Conservation (phyloP, 2,888 invertebrate species). For the Arge pagana region DNA sequence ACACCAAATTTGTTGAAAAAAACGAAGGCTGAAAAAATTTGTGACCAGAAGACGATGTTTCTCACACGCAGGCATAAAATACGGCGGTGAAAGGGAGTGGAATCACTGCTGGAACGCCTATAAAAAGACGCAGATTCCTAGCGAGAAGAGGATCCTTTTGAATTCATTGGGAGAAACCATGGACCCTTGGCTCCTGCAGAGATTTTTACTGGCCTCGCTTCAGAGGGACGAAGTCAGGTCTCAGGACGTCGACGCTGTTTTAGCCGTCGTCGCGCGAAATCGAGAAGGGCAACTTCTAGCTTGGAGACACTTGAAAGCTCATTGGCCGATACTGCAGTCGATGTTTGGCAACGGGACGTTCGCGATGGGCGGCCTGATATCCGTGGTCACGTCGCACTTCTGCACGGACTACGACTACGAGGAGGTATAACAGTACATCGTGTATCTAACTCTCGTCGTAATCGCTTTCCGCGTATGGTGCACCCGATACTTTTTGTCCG, state of each 20-base stretch:
- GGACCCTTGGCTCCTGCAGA: slow-evolving; percentile 81
- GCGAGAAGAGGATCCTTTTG: slow-evolving; percentile 73
- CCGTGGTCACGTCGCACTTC: slow-evolving; percentile 69
- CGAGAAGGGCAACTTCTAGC: slow-evolving; percentile 71
- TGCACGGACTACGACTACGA: slow-evolving; percentile 76
- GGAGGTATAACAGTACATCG: too few relatives aligned
- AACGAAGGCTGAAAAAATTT: too few relatives aligned
- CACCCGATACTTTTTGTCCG: too few relatives aligned
- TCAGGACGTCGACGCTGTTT: slow-evolving; percentile 72
- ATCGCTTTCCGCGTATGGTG: neutral
- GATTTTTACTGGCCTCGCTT: slow-evolving; percentile 76
- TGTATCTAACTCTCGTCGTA: too few relatives aligned
- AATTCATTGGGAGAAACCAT: slow-evolving; percentile 72
- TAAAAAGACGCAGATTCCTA: slow-evolving; percentile 67
- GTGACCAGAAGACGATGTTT: too few relatives aligned
- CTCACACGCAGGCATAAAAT: slow-evolving; percentile 70
- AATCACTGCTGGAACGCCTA: slow-evolving; percentile 76
- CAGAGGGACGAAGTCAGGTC: slow-evolving; percentile 72
- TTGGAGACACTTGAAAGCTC: slow-evolving; percentile 74
- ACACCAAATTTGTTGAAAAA: too few relatives aligned
- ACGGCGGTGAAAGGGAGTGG: slow-evolving; percentile 76
- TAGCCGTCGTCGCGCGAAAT: slow-evolving; percentile 75
- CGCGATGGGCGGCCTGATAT: slow-evolving; percentile 68
- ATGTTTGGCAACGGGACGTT: slow-evolving; percentile 69
- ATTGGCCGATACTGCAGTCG: slow-evolving; percentile 69